Evolutionary conservation across 2,888 invertebrate genomes (phyloP), one percentile per base, ranked within the genome.

Genomic region (Xestia sexstrigata): DNA sequence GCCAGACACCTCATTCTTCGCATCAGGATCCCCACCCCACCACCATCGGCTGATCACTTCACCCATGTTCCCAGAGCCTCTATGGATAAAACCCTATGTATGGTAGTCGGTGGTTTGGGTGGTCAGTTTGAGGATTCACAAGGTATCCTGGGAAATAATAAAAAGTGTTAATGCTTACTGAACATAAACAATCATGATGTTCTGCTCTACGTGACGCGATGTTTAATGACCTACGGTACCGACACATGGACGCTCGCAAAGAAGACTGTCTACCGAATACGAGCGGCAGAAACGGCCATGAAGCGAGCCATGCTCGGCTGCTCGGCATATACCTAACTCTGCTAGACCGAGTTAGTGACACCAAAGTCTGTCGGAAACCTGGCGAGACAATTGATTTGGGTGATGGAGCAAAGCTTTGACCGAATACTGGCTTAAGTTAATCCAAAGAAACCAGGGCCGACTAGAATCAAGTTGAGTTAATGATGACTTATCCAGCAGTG

Each of bases 1-100:
- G 9, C 91, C 92, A 7, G 94, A 92, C 13, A 90, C 45, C 0
- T 87, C 82, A 72, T 94, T 82, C 9, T 70, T 83, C 15, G 75
- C 79, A 77, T 94, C 93, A 2, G 93, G 92, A 62, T 93, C 90
- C 0, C 90, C 90, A 1, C 93, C 92, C 91, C 93, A 93, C 89
- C 89, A 91, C 66, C 91, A 74, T 17, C 82, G 86, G 45, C 83
- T 89, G 45, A 92, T 55, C 15, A 87, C 65, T 30, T 83, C 78
- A 8, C 88, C 90, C 93, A 93, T 93, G 15, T 71, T 74, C 30
- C 66, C 62, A 69, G 70, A 30, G 30, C 45, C n/a, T 49, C 45
- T 47, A 30, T 42, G 52, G 0, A 45, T 35, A 35, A 23, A 39
- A 42, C 15, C 8, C 9, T 60, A 35, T 39, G 35, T 15, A 60